phyloP scores from a whole-genome alignment of 2,888 invertebrate genomes.

The Diarsia dahlii region DNA sequence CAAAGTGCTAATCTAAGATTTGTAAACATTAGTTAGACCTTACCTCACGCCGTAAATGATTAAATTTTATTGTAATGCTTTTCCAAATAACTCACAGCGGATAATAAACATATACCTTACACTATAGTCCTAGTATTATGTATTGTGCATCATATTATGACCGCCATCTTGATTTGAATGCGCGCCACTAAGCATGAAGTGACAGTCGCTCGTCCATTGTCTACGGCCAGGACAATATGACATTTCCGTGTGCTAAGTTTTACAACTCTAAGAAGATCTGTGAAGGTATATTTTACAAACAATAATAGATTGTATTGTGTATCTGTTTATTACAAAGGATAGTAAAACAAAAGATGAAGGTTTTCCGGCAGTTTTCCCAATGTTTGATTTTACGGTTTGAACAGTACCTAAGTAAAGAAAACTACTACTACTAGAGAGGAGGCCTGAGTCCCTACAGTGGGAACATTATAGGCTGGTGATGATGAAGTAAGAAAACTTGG shows the following conservation, averaged over 20 bases:
- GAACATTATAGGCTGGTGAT: no score
- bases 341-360: constrained; percentile 14
- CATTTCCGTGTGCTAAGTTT: constrained; percentile 45
- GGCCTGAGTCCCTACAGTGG: no score
- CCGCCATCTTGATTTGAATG: constrained; percentile 57
- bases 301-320: constrained; percentile 10
- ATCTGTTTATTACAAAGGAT: background rate
- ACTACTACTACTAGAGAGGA: no score
- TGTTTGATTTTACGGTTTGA: background rate
- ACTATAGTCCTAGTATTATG: constrained; percentile 6
- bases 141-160: constrained; percentile 9
- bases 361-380: constrained; percentile 2
- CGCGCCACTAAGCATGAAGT: constrained; percentile 41
- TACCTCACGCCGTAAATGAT: background rate
- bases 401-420: no score
- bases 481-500: background rate
- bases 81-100: background rate
- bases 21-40: background rate
- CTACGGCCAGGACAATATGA: constrained; percentile 53
- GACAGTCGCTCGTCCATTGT: constrained; percentile 59
- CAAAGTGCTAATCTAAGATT: background rate
- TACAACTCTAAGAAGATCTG: constrained; percentile 29
- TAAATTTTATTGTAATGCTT: background rate
- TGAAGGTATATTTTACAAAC: background rate
- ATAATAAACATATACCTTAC: constrained; percentile 1